These are phyloP conservation scores for Terrapene triunguis DNA, from an alignment of 2,113 vertebrate species.

Conservation along the genomic window DNA sequence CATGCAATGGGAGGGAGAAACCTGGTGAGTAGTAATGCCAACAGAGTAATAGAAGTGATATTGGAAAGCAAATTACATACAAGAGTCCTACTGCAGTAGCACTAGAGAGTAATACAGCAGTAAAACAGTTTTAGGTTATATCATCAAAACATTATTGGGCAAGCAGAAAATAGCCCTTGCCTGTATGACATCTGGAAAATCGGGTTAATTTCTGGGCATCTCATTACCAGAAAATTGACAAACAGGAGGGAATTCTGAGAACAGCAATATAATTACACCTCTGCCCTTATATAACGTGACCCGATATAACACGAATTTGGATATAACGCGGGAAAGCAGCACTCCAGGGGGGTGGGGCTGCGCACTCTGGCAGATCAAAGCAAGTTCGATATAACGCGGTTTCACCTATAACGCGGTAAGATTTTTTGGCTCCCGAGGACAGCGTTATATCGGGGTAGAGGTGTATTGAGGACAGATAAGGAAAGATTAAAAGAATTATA, in stretches of 20 bases:
- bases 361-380: too few species aligned
- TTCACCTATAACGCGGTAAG: too few species aligned
- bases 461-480: background rate
- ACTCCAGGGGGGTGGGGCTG: too few species aligned
- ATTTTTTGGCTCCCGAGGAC: too few species aligned
- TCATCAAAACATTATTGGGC: slow-evolving; percentile 18
- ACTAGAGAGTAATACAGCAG: slow-evolving; percentile 46
- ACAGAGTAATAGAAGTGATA: slow-evolving; percentile 62
- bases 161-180: background rate
- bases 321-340: too few species aligned
- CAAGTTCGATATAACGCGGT: too few species aligned
- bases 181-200: background rate
- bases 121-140: slow-evolving; percentile 11
- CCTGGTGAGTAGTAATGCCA: slow-evolving; percentile 59
- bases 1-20: slow-evolving; percentile 62
- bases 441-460: too few species aligned
- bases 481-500: background rate
- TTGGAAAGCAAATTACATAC: slow-evolving; percentile 51
- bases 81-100: background rate
- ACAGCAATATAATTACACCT: background rate
- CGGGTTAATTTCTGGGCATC: slow-evolving; percentile 57
- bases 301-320: too few species aligned
- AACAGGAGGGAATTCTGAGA: slow-evolving; percentile 42
- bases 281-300: too few species aligned
- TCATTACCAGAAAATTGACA: slow-evolving; percentile 46